Percentiles rank a stretch among this genome's conserved stretches.
phyloP scores from a whole-genome alignment of 2,888 invertebrate genomes.

The Drosophila ustulata region DNA sequence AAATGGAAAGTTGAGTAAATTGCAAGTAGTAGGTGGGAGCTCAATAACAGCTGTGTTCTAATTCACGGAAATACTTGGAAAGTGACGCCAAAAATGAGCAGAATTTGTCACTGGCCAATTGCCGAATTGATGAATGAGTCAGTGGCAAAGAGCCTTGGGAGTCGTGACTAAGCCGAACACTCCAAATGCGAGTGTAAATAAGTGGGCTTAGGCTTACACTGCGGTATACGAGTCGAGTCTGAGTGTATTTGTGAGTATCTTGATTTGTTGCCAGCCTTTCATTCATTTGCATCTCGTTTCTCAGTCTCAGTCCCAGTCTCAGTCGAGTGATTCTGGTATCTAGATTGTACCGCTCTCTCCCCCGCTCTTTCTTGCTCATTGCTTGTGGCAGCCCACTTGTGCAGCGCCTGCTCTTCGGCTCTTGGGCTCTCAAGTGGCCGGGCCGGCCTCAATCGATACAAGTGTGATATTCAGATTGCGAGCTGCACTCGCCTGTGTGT shows the following conservation, averaged over 20 bases:
- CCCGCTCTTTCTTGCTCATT: neutral
- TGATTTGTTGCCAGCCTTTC: conserved; percentile 54
- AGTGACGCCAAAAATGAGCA: conserved; percentile 33
- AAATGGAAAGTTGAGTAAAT: conserved; percentile 68
- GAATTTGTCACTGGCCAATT: conserved; percentile 24
- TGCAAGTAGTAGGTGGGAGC: conserved; percentile 3
- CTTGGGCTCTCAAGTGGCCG: conserved; percentile 60
- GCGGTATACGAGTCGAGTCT: neutral
- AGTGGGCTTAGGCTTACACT: conserved; percentile 60
- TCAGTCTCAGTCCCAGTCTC: conserved; percentile 46
- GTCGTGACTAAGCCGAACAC: conserved; percentile 60
- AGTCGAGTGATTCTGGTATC: conserved; percentile 64
- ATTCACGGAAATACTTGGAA: conserved; percentile 56
- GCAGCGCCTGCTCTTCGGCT: conserved; percentile 46
- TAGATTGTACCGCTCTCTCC: conserved; percentile 40
- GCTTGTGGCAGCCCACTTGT: conserved; percentile 45
- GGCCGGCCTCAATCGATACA: conserved; percentile 68
- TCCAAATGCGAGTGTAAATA: conserved; percentile 52
- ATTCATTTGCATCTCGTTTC: conserved; percentile 68
- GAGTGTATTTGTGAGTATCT: conserved; percentile 23
- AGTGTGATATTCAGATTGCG: conserved; percentile 61
- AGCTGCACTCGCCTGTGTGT: conserved; percentile 35
- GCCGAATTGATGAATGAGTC: conserved; percentile 51
- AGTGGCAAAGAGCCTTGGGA: conserved; percentile 48
- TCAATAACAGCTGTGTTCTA: conserved; percentile 41